Evolutionary conservation across 2,888 invertebrate genomes (phyloP), one percentile per base, ranked within the genome.

Genomic region (Melanophora roralis): DNA sequence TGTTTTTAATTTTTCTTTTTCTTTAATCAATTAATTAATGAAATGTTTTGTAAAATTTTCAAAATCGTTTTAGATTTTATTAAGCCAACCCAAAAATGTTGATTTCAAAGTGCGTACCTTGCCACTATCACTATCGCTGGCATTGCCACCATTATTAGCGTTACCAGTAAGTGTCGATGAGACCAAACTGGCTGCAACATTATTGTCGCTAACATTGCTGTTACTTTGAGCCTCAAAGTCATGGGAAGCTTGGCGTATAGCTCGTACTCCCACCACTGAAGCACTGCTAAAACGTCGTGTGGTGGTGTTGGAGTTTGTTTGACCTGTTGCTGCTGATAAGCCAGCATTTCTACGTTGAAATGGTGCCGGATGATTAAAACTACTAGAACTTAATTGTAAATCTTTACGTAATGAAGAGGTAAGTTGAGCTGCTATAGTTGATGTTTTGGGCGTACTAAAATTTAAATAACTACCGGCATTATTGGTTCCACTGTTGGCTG

Each of bases 51-150:
- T 27, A 5, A 5, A 23, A 73, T 65, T 60, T 76, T 43, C 47
- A 34, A 53, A 11, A 74, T 81, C 74, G 65, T 72, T 79, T 82
- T 87, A 88, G 81, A 89, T 89, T 88, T 90, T 89, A 80, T 80
- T 80, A 86, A 90, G 85, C 90, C 90, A 90, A 88, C 89, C 89
- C 87, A 89, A 87, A 82, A 90, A 86, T 85, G 89, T 87, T 85
- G 90, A 89, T 87, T 89, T 88, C 82, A 90, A 88, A 88, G 89
- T 90, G 86, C 89, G 89, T 89, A 90, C 90, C 89, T 89, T 90
- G 84, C 89, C 90, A 85, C 88, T 88, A 85, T 89, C 89, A 85
- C 87, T 86, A 83, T 90, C 84, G 75, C 82, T 82, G 64, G 82
- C 74, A 62, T 81, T 78, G 72, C 81, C 82, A 72, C 81, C 81